Evolutionary conservation across 2,797 vertebrate species (phyloP).

Genomic region (Tapirus indicus): DNA sequence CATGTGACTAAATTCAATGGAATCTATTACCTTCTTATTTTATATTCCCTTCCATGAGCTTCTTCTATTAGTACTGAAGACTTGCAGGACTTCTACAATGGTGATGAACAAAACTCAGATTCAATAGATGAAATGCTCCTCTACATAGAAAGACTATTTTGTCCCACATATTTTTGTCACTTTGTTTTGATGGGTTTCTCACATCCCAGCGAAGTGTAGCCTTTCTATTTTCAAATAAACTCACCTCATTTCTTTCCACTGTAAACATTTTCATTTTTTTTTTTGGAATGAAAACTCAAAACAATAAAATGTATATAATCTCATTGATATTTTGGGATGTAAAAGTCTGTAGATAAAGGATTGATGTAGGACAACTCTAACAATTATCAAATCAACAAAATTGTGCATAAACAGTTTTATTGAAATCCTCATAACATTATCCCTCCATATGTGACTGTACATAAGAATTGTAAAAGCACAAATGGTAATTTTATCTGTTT

Average conservation of each 20-base stretch:
- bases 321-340: not conserved
- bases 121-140: not conserved
- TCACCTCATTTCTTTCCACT: not conserved
- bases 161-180: not conserved
- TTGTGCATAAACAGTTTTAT: not conserved
- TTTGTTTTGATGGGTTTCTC: slow-evolving; percentile 54
- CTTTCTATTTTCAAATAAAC: not conserved
- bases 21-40: not conserved
- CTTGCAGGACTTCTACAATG: not conserved
- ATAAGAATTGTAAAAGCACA: not conserved
- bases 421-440: not conserved
- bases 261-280: not conserved
- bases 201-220: not conserved
- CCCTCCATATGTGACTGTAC: not conserved
- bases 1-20: not conserved
- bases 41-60: not conserved
- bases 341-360: not conserved
- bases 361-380: not conserved
- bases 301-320: not conserved
- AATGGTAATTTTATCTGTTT: not conserved
- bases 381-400: not conserved
- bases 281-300: not conserved
- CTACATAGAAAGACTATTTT: not conserved
- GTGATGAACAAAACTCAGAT: not conserved
- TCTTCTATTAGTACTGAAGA: not conserved